Conservation (phyloP, 2,888 invertebrate species). For the Eristalis arbustorum region DNA sequence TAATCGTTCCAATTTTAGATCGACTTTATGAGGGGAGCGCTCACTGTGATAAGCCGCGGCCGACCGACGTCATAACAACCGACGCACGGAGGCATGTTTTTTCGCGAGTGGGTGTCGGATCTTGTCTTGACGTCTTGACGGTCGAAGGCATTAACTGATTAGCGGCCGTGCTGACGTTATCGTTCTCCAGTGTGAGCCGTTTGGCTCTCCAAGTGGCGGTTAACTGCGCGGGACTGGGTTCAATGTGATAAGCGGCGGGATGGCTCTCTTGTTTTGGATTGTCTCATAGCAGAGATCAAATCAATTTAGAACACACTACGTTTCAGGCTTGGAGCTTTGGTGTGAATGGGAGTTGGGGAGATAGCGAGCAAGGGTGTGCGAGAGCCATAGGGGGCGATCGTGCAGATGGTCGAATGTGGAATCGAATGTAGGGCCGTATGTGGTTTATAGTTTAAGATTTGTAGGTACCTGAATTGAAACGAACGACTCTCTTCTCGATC, state of each 20-base stretch:
- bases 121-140: constrained; percentile 1
- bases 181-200: background rate
- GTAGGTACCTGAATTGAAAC: no score
- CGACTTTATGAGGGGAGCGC: background rate
- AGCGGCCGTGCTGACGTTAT: background rate
- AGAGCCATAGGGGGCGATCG: no score
- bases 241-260: background rate
- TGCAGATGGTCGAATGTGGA: no score
- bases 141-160: background rate
- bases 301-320: no score
- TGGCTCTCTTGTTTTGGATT: background rate
- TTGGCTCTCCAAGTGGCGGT: background rate
- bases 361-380: no score
- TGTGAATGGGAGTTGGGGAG: no score
- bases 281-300: background rate
- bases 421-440: no score
- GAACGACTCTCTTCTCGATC: no score
- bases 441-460: no score
- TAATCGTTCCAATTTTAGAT: constrained; percentile 30
- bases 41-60: background rate
- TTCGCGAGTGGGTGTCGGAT: background rate
- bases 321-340: no score
- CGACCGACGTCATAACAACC: constrained; percentile 8
- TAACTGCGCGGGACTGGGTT: background rate
- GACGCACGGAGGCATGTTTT: background rate